phyloP scores from a whole-genome alignment of 2,797 vertebrate species.

The Spinus pinus region DNA sequence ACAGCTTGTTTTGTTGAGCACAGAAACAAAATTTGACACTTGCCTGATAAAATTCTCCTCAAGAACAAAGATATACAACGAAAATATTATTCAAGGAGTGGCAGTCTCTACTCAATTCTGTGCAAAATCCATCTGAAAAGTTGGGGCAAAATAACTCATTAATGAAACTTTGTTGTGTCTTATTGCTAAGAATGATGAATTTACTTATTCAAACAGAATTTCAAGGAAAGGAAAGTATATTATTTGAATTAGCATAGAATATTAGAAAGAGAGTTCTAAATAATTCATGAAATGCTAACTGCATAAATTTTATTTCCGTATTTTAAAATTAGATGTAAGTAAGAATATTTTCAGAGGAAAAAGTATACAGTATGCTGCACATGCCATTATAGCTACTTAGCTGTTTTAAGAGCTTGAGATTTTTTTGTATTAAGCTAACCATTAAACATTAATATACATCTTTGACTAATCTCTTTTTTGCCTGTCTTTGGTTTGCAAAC shows the following conservation, averaged over 20 bases:
- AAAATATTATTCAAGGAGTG: background rate
- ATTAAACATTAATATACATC: background rate
- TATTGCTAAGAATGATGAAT: background rate
- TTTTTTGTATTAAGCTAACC: background rate
- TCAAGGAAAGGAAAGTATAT: background rate
- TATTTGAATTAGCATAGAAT: background rate
- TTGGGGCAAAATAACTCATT: background rate
- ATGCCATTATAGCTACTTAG: background rate
- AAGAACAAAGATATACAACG: background rate
- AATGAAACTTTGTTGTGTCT: background rate
- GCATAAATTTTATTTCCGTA: background rate
- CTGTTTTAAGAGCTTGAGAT: background rate
- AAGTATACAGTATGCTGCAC: background rate
- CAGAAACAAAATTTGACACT: background rate
- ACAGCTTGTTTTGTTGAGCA: background rate
- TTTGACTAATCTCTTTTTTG: background rate
- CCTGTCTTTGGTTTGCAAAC: background rate
- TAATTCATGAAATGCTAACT: background rate
- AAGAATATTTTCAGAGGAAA: background rate
- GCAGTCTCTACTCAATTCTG: background rate
- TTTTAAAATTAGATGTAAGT: background rate
- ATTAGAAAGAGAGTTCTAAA: background rate
- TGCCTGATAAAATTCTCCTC: constrained; percentile 7
- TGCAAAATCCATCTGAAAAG: background rate
- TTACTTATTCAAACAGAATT: background rate